Conservation (phyloP, 1,140 invertebrate species). For the Macrosteles quadrilineatus region DNA sequence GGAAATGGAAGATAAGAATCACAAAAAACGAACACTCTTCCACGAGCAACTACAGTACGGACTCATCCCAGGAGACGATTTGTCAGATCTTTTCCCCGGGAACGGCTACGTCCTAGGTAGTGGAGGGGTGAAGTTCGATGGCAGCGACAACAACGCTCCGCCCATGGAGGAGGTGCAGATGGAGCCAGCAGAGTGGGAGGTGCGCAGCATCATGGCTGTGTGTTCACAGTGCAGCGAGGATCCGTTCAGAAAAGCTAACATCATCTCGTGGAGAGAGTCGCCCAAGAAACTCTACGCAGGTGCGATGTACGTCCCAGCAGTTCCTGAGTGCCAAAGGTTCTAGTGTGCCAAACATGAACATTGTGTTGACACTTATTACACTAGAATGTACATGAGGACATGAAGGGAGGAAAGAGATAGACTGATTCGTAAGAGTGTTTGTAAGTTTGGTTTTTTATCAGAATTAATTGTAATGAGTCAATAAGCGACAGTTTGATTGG, state of each 20-base stretch:
- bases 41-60: conserved; percentile 23
- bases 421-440: too few species aligned
- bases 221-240: conserved; percentile 72
- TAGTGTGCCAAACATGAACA: conserved; percentile 50
- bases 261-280: conserved; percentile 72
- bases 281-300: conserved; percentile 73
- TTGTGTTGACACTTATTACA: too few species aligned
- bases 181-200: conserved; percentile 81
- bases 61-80: conserved; percentile 29
- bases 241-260: conserved; percentile 73
- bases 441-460: too few species aligned
- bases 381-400: too few species aligned
- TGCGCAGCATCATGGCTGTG: conserved; percentile 71
- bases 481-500: too few species aligned
- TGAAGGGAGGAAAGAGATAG: too few species aligned
- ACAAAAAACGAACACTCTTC: conserved; percentile 55
- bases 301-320: conserved; percentile 65
- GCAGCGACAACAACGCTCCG: neutral
- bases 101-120: conserved; percentile 31
- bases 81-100: conserved; percentile 32
- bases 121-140: conserved; percentile 28
- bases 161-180: conserved; percentile 57
- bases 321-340: conserved; percentile 68
- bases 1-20: conserved; percentile 50
- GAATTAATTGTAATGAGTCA: too few species aligned